Percentiles rank a stretch among this genome's conserved stretches.
phyloP scores from a whole-genome alignment of 2,113 vertebrate genomes.

The Megaleporinus macrocephalus region DNA sequence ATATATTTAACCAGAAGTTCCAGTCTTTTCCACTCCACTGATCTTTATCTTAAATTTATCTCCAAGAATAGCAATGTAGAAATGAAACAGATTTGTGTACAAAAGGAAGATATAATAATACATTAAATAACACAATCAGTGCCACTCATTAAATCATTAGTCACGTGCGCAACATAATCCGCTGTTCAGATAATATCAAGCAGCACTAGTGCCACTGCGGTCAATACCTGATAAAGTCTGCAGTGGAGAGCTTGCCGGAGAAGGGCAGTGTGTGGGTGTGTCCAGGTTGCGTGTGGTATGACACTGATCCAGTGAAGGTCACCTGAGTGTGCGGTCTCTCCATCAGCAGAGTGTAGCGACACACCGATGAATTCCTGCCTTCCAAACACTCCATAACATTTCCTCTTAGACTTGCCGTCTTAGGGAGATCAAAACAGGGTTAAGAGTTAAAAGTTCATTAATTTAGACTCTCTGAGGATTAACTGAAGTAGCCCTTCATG shows the following conservation, averaged over 20 bases:
- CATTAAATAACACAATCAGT: too few relatives aligned
- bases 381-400: constrained; percentile 44
- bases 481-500: too few relatives aligned
- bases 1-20: background rate
- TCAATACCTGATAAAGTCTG: constrained; percentile 91
- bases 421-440: background rate
- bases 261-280: constrained; percentile 71
- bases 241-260: constrained; percentile 80
- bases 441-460: background rate
- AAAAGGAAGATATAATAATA: background rate
- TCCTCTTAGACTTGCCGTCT: constrained; percentile 49
- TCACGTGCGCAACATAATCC: background rate
- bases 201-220: background rate
- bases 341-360: constrained; percentile 72
- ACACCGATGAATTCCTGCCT: constrained; percentile 14
- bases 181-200: background rate
- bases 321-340: constrained; percentile 77
- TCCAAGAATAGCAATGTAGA: background rate
- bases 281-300: constrained; percentile 72
- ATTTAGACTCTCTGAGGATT: too few relatives aligned
- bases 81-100: background rate
- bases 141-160: background rate
- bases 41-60: background rate
- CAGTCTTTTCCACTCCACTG: background rate
- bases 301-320: constrained; percentile 73